Evolutionary conservation across 2,113 vertebrate genomes (phyloP), one percentile per base, ranked within the genome.

Genomic region (Pygoscelis antarcticus): DNA sequence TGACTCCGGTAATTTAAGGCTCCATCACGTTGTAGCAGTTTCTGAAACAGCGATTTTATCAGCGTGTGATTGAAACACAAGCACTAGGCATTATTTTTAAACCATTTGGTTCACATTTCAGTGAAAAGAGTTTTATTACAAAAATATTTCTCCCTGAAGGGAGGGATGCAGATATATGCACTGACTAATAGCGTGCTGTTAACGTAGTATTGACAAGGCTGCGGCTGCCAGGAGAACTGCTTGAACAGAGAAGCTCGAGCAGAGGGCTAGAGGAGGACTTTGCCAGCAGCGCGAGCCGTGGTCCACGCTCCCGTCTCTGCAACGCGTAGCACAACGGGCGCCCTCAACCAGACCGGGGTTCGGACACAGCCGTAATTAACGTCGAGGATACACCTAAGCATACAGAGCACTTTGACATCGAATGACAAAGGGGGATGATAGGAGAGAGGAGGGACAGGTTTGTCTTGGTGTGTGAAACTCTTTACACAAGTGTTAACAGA

Each of bases 371-470:
- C 0, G 1, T 23, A 46, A 42, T 16, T 13, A 32, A 15, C 2
- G 0, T 38, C 0, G 2, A 76, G 58, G 54, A 12, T 3, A 13
- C 26, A 14, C n/a, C 47, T 6, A 13, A 51, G 42, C 13, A 12
- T 9, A 13, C 17, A 9, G 54, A n/a, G 6, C 19, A 0, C 66
- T 16, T 3, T 0, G 60, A 14, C 25, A 2, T 1, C 0, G 3
- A 18, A 12, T 2, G 60, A 10, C 0, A 6, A 25, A 16, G 10
- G 2, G 4, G 9, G 61, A 17, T 14, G 25, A 13, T 0, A 17
- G 36, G 36, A 71, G 13, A 38, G 32, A 30, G 27, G 22, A 40
- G 40, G 42, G 11, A 18, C 4, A 2, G 54, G 17, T 5, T 76
- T 29, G 32, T 27, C 26, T 19, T 2, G 0, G 0, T 0, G 5